Evolutionary conservation across 2,888 invertebrate genomes (phyloP).

Genomic region (Congeria kusceri): DNA sequence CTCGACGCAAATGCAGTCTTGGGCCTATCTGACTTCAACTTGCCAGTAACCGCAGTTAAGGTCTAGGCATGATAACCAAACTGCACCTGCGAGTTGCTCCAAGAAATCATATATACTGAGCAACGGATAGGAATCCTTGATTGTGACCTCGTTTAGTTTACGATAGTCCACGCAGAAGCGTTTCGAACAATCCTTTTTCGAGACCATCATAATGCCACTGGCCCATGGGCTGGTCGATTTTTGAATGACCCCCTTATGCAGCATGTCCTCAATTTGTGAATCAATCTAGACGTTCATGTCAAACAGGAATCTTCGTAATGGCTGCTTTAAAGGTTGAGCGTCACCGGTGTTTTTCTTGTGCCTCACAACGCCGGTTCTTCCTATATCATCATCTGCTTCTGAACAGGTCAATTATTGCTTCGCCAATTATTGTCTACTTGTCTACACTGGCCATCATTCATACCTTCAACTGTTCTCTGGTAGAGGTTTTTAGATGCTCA

Average conservation of each 20-base stretch:
- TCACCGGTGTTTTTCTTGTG: conserved; percentile 43
- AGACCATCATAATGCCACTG: conserved; percentile 37
- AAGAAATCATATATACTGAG: conserved; percentile 39
- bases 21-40: conserved; percentile 30
- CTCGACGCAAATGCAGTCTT: conserved; percentile 34
- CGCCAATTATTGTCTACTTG: background rate
- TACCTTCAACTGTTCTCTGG: conserved; percentile 1
- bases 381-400: conserved; percentile 26
- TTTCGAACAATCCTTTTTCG: conserved; percentile 34
- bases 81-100: conserved; percentile 22
- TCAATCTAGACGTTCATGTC: conserved; percentile 15
- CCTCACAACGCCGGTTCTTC: conserved; percentile 22
- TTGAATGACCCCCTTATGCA: conserved; percentile 26
- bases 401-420: conserved; percentile 21
- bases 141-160: conserved; percentile 15
- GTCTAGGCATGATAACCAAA: conserved; percentile 56
- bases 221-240: conserved; percentile 38
- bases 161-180: conserved; percentile 43
- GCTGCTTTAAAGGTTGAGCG: conserved; percentile 39
- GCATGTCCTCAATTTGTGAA: conserved; percentile 38
- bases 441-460: background rate
- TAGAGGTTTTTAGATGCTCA: conserved; percentile 1
- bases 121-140: conserved; percentile 21
- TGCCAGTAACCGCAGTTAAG: conserved; percentile 62
- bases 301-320: conserved; percentile 22